Evolutionary conservation across 2,113 vertebrate genomes (phyloP).

Genomic region (Chunga burmeisteri): DNA sequence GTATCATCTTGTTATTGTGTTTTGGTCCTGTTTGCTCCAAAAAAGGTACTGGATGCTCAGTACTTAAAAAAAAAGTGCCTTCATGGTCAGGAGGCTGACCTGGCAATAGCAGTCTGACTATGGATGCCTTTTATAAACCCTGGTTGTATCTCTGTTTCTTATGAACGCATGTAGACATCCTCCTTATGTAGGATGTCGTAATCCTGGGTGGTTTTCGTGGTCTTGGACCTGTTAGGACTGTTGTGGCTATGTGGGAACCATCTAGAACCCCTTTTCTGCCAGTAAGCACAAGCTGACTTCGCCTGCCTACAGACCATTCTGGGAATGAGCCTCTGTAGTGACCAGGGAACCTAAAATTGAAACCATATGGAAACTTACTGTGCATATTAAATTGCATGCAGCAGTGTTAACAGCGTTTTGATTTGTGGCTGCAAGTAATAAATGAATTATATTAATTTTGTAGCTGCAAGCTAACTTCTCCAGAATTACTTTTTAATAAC

Average conservation of each 20-base stretch:
- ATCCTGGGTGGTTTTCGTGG: background rate
- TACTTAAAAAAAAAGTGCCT: background rate
- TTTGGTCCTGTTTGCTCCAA: background rate
- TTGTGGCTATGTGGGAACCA: background rate
- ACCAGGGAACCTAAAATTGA: slow-evolving; percentile 71
- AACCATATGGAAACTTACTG: slow-evolving; percentile 78
- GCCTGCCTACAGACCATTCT: background rate
- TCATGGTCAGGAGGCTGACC: background rate
- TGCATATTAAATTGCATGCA: slow-evolving; percentile 76
- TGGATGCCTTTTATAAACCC: background rate
- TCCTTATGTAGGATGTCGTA: background rate
- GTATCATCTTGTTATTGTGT: no score
- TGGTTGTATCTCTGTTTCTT: background rate
- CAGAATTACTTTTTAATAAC: slow-evolving; percentile 84
- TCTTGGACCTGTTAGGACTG: background rate
- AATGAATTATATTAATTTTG: slow-evolving; percentile 85
- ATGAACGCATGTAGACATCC: background rate
- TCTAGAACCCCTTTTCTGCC: background rate
- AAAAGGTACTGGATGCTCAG: background rate
- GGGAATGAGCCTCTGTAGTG: slow-evolving; percentile 64
- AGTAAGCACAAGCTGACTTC: slow-evolving; percentile 5
- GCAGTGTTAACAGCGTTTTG: slow-evolving; percentile 79
- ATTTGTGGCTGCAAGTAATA: slow-evolving; percentile 83
- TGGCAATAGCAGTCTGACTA: background rate
- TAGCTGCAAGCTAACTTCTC: slow-evolving; percentile 79